A percentile compares a stretch with the other conserved stretches of the same genome.
Evolutionary conservation across 2,113 vertebrate genomes (phyloP).

Genomic region (Poicephalus meyeri): DNA sequence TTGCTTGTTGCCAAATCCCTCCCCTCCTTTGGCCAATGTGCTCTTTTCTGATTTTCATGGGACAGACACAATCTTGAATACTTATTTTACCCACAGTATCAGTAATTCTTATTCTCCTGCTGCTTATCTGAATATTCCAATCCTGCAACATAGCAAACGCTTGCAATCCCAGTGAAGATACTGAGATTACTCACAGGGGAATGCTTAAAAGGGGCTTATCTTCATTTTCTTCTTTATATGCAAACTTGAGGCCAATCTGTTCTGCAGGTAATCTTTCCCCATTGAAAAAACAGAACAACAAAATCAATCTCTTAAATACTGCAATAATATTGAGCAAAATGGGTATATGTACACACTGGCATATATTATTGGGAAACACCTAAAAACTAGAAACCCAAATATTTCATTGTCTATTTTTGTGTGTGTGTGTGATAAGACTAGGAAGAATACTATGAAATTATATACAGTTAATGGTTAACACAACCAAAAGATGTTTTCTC

Average conservation of each 20-base stretch:
- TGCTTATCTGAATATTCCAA: background rate
- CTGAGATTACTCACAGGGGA: background rate
- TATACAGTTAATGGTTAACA: background rate
- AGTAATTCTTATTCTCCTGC: background rate
- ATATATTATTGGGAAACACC: background rate
- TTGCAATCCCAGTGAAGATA: background rate
- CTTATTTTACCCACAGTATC: background rate
- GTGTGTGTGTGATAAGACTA: background rate
- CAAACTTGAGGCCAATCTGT: background rate
- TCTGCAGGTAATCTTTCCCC: background rate
- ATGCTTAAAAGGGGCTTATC: background rate
- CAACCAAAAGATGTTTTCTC: background rate
- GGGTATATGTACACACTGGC: fast-evolving
- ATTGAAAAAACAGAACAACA: background rate
- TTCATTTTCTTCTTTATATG: background rate
- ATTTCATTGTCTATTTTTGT: background rate
- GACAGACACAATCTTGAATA: background rate
- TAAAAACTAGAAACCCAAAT: background rate
- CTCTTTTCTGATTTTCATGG: background rate
- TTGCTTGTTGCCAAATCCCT: background rate
- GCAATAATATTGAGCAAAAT: background rate
- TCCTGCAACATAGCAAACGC: background rate
- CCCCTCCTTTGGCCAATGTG: background rate
- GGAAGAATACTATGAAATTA: background rate
- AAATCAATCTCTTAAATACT: background rate